Percentiles rank a stretch among this genome's conserved stretches.
These are phyloP conservation scores for Tangara arthus DNA, from an alignment of 2,797 vertebrate genomes.

Conservation along the genomic window DNA sequence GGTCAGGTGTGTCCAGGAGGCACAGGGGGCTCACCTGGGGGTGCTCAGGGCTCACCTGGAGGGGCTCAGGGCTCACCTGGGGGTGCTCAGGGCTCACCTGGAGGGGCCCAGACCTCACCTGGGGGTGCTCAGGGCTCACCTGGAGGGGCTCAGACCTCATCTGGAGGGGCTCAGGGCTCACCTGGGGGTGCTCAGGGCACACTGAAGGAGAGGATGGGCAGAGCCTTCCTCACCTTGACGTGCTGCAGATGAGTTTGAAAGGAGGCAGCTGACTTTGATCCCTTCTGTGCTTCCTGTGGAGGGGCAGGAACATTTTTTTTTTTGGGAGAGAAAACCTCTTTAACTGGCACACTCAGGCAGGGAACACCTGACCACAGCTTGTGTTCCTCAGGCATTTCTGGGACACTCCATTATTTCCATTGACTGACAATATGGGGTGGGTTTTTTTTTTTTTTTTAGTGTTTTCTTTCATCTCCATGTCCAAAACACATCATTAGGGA, in stretches of 20 bases:
- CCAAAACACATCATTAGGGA: neutral
- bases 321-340: neutral
- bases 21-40: neutral
- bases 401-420: neutral
- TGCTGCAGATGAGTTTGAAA: neutral
- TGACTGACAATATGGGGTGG: neutral
- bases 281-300: neutral
- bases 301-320: neutral
- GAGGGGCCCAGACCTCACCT: neutral
- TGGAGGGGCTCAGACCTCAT: too few relatives aligned
- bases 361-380: neutral
- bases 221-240: neutral
- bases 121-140: too few relatives aligned
- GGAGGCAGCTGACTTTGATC: neutral
- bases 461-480: neutral
- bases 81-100: neutral
- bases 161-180: too few relatives aligned
- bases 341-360: neutral
- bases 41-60: too few relatives aligned
- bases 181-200: too few relatives aligned
- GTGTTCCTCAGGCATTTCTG: neutral
- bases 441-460: neutral
- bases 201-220: fast-evolving
- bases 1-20: neutral
- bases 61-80: neutral